These are phyloP conservation scores for Callimorpha dominula DNA, from an alignment of 2,888 invertebrate species.

Conservation along the genomic window DNA sequence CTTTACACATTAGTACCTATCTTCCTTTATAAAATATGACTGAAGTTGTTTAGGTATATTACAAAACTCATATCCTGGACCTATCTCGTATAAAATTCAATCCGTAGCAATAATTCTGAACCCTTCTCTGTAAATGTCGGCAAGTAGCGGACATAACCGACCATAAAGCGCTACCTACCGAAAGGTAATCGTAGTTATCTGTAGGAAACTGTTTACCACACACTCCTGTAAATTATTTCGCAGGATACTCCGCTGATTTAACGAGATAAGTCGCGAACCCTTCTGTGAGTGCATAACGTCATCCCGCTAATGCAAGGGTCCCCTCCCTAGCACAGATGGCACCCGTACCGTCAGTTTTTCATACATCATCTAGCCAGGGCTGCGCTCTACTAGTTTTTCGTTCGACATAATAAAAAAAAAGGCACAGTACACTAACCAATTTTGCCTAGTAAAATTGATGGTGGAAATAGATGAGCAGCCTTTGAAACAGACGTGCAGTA, in stretches of 20 bases:
- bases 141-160: conserved; percentile 54
- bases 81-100: conserved; percentile 51
- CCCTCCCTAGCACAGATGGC: conserved; percentile 82
- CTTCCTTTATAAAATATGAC: too few species aligned
- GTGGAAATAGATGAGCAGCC: too few species aligned
- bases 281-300: conserved; percentile 84
- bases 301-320: conserved; percentile 84
- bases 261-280: conserved; percentile 82
- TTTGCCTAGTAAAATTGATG: not conserved
- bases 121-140: conserved; percentile 45
- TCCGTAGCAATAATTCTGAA: conserved; percentile 45
- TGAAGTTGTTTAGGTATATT: not conserved
- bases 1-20: too few species aligned
- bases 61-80: conserved; percentile 28
- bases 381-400: conserved; percentile 37
- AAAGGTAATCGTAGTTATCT: conserved; percentile 64
- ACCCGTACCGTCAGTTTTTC: conserved; percentile 80
- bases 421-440: not conserved
- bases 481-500: not conserved
- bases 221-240: conserved; percentile 72
- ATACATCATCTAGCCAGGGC: conserved; percentile 67
- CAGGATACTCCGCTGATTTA: conserved; percentile 71
- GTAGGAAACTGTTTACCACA: conserved; percentile 47
- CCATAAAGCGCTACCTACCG: conserved; percentile 55
- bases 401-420: conserved; percentile 1